Base-by-base conservation (phyloP, 2,888 invertebrate species). In the Sabellastarte sp. region DNA sequence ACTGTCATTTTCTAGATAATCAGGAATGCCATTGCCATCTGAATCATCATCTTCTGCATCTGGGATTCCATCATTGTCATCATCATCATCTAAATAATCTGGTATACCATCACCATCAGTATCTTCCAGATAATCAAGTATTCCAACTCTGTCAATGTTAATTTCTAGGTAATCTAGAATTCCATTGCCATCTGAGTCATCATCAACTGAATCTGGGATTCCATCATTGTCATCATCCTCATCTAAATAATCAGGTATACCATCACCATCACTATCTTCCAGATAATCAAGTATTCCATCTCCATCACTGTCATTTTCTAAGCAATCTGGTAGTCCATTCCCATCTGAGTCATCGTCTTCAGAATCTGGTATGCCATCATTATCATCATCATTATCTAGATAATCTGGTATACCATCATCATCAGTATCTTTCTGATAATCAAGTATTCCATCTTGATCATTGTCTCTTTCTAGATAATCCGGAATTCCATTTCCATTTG, bases 251-350 rank as follows among this genome's bases (percentile, higher is more conserved):
- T 73, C 73, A 28, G 70, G 70, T 31, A 72, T 72, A 31, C 80
- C 80, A 69, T 82, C 82, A 20, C 77, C 78, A 70, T 79, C 77
- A 68, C 75, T 72, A 33, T 72, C 70, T 24, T 71, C 63, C 24
- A 53, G 24, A 26, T 53, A 53, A 26, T 53, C 53, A 53, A 26
- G 53, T 5, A 53, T 53, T 20, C 53, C 53, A 53, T 53, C 53
- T 24, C 53, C 53, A 41, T 76, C 77, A 57, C 31, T 31, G 24
- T 61, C 68, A 33, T 72, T 63, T 26, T 77, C 73, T 24, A 65
- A 41, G 50, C 63, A 31, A 67, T 76, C 75, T 31, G 74, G 75
- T 32, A 74, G 74, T n/a, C 73, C 75, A 67, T 76, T 74, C 51
- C 65, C 68, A 62, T 70, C 69, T 33, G 58, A 59, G 52, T 61